Percentiles rank a stretch among this genome's conserved stretches.
Conservation (phyloP, 2,797 vertebrate genomes). For the Scomberomorus guttatus region DNA sequence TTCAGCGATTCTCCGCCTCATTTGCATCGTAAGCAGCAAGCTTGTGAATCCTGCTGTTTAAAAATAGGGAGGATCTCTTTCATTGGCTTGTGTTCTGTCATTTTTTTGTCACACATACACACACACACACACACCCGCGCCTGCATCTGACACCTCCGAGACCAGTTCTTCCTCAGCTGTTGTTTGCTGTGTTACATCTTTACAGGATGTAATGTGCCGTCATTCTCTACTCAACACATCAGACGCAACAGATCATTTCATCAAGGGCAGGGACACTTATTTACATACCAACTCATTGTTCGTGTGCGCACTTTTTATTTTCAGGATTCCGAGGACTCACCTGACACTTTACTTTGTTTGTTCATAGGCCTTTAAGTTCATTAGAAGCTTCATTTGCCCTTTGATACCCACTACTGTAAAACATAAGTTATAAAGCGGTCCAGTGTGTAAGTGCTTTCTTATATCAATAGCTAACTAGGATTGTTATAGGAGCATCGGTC, state of each 20-base stretch:
- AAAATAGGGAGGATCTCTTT: constrained; percentile 4
- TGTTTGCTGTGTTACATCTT: constrained; percentile 25
- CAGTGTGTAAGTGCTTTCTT: neutral
- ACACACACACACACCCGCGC: constrained; percentile 5
- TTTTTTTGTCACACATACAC: neutral
- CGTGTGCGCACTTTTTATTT: neutral
- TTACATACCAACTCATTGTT: neutral
- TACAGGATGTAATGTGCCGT: neutral
- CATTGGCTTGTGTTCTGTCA: neutral
- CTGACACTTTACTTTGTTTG: too few relatives aligned
- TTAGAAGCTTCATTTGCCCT: neutral
- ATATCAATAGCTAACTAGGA: neutral
- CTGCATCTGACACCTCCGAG: neutral
- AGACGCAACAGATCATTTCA: neutral
- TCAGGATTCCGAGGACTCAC: constrained; percentile 24
- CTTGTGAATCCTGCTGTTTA: neutral
- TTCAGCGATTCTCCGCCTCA: neutral
- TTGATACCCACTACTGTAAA: neutral
- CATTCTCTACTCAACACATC: neutral
- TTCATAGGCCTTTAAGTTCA: neutral
- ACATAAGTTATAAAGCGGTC: constrained; percentile 1
- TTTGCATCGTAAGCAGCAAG: neutral
- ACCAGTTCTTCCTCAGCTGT: constrained; percentile 35
- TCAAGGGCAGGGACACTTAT: neutral
- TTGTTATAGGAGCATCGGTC: neutral